These are phyloP conservation scores for Cygnus atratus DNA, from an alignment of 2,113 vertebrate genomes.

Conservation along the genomic window DNA sequence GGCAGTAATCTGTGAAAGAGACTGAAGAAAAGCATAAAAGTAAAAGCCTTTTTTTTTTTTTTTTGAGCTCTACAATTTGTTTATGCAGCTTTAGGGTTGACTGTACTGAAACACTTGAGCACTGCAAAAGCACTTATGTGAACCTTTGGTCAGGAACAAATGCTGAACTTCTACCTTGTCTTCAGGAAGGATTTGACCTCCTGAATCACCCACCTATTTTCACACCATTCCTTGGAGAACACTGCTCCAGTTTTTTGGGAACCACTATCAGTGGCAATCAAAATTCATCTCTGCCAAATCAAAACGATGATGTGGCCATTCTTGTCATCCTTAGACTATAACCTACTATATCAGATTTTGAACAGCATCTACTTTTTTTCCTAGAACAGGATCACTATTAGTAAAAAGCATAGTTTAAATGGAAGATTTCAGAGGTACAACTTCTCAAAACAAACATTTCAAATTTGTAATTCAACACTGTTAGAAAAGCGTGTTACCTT, in stretches of 20 bases:
- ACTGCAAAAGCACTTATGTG: not conserved
- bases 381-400: not conserved
- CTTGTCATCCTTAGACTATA: not conserved
- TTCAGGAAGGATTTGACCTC: not conserved
- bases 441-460: not conserved
- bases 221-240: not conserved
- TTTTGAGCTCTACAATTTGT: not conserved
- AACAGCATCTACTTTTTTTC: not conserved
- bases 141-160: not conserved
- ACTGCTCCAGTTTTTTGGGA: not conserved
- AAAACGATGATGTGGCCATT: not conserved
- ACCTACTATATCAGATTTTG: not conserved
- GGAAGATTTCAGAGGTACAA: not conserved
- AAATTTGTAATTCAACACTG: not conserved
- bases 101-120: not conserved
- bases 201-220: not conserved
- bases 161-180: not conserved
- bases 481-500: not conserved
- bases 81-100: not conserved
- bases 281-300: not conserved
- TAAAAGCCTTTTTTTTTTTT: not conserved
- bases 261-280: not conserved
- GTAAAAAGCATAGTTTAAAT: not conserved
- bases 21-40: not conserved
- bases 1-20: not conserved